phyloP scores from a whole-genome alignment of 2,888 invertebrate genomes.

The Geophilus truncorum region DNA sequence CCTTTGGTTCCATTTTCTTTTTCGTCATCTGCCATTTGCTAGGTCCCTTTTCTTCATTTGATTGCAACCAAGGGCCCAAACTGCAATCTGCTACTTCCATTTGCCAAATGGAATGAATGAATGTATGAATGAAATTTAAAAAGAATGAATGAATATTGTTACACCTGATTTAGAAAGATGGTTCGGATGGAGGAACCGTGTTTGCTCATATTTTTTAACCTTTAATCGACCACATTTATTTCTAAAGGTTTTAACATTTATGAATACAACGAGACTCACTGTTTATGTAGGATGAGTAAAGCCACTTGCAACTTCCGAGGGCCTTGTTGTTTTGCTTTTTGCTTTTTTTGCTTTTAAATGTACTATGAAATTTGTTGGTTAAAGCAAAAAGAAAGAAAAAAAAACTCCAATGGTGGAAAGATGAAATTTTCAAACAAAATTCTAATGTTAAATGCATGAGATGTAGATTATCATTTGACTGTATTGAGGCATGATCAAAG shows the following conservation, averaged over 20 bases:
- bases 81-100: slow-evolving; percentile 1
- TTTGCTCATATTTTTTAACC: background rate
- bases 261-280: background rate
- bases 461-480: background rate
- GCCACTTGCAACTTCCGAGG: background rate
- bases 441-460: slow-evolving; percentile 11
- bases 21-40: slow-evolving; percentile 5
- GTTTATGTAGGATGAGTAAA: too few relatives aligned
- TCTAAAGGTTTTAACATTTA: too few relatives aligned
- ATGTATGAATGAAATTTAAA: background rate
- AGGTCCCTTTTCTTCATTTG: background rate
- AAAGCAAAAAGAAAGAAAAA: background rate
- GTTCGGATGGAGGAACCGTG: background rate
- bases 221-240: too few relatives aligned
- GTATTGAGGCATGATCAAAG: background rate
- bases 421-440: background rate
- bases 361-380: too few relatives aligned
- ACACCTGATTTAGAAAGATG: background rate
- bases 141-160: background rate
- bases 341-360: background rate
- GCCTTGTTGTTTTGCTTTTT: background rate
- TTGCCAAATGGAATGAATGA: background rate
- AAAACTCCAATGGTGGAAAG: background rate
- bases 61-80: background rate
- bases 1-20: slow-evolving; percentile 9